Evolutionary conservation across 2,113 vertebrate species (phyloP).

Genomic region (Syngnathus floridae): DNA sequence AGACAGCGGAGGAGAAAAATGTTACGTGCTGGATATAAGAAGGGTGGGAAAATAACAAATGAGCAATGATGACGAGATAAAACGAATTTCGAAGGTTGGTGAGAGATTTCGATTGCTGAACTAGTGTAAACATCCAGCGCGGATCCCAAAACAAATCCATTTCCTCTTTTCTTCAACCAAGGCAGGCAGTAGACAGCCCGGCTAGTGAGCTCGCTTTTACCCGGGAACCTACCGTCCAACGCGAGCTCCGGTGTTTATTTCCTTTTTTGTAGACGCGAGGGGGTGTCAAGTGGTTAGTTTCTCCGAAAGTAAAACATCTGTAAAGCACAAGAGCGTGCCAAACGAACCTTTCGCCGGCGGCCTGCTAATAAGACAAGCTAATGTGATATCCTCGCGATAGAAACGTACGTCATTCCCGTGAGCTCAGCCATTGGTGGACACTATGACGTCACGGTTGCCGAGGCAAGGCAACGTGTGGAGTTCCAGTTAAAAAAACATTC

Average conservation of each 20-base stretch:
- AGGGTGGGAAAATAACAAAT: neutral
- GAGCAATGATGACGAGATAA: neutral
- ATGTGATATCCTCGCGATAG: slow-evolving; percentile 61
- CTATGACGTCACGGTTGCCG: slow-evolving; percentile 66
- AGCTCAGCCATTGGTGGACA: slow-evolving; percentile 47
- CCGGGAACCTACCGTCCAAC: slow-evolving; percentile 46
- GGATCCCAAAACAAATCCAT: slow-evolving; percentile 58
- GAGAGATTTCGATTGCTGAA: neutral
- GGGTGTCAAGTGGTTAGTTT: neutral
- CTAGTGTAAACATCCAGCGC: slow-evolving; percentile 2
- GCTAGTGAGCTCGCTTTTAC: slow-evolving; percentile 39
- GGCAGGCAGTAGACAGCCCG: neutral
- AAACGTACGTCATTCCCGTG: slow-evolving; percentile 12
- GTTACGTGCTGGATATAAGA: neutral
- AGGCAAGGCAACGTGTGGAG: slow-evolving; percentile 28
- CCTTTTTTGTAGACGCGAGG: slow-evolving; percentile 14
- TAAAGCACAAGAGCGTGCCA: slow-evolving; percentile 1
- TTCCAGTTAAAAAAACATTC: neutral
- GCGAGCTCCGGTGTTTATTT: slow-evolving; percentile 25
- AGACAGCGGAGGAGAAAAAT: neutral
- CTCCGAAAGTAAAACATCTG: slow-evolving; percentile 1
- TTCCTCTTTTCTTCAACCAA: slow-evolving; percentile 33
- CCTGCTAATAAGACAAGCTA: slow-evolving; percentile 53
- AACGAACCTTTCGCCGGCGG: slow-evolving; percentile 14
- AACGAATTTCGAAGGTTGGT: neutral